Conservation (phyloP, 2,888 invertebrate genomes). For the Seira sanloemensis region DNA sequence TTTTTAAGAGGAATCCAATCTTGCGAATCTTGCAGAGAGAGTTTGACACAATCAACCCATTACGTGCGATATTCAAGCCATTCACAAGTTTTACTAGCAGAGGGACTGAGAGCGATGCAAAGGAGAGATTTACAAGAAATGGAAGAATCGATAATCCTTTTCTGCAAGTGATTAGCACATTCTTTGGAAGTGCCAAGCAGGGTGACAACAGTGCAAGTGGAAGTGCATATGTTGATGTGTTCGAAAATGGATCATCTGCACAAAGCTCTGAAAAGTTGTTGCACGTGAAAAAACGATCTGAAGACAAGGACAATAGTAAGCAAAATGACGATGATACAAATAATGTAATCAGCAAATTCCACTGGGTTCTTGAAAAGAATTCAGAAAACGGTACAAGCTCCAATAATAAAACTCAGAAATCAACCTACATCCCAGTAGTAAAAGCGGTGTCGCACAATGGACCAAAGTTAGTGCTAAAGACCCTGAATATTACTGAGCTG, state of each 20-base stretch:
- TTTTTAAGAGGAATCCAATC: slow-evolving; percentile 43
- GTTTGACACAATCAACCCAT: slow-evolving; percentile 41
- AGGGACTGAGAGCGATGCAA: neutral
- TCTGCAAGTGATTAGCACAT: slow-evolving; percentile 39
- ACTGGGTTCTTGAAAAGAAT: slow-evolving; percentile 40
- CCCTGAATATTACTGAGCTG: slow-evolving; percentile 14
- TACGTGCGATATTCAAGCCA: slow-evolving; percentile 34
- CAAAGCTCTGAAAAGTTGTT: neutral
- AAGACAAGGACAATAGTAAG: neutral
- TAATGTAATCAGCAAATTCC: slow-evolving; percentile 43
- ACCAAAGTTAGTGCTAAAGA: too few relatives aligned
- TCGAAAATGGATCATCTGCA: neutral
- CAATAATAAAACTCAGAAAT: too few relatives aligned
- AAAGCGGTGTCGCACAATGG: too few relatives aligned
- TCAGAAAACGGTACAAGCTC: slow-evolving; percentile 2
- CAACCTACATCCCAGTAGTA: too few relatives aligned
- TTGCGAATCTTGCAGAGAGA: slow-evolving; percentile 42
- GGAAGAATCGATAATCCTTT: slow-evolving; percentile 47
- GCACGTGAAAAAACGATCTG: neutral
- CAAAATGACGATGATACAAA: neutral
- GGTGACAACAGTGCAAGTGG: slow-evolving; percentile 21
- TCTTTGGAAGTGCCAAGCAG: slow-evolving; percentile 32
- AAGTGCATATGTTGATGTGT: neutral
- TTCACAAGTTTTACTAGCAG: slow-evolving; percentile 32
- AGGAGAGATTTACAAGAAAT: slow-evolving; percentile 51